Evolutionary conservation across 2,797 vertebrate species (phyloP), one percentile per base, ranked within the genome.

Genomic region (Kryptolebias ocellatus): DNA sequence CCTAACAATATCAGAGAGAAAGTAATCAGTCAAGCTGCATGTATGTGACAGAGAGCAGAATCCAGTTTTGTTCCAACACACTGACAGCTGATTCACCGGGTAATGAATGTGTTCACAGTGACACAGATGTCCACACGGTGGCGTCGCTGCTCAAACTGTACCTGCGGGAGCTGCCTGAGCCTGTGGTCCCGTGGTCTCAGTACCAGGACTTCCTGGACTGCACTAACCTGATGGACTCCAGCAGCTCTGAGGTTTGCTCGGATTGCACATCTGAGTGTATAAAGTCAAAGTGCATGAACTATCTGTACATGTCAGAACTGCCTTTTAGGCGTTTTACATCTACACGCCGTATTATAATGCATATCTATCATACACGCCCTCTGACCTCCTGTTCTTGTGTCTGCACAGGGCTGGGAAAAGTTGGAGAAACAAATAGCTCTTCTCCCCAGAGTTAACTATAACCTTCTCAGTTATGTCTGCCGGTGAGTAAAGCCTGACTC

Each of bases 101-200:
- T 24, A 24, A 56, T 15, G 16, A n/a, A 12, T 62, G 2, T 72
- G 5, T 64, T 39, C 82, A 68, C 95, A 99, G 98, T 84, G 95
- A 98, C 75, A 99, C 98, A 0, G 98, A 99, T 39, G 96, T 99
- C 70, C 98, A 99, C 94, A 99, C 98, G 0, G 98, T 99, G 90
- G 96, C 95, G 10, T 99, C 98, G 0, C 92, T 99, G 72, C 85
- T 99, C 69, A 99, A 99, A 69, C 93, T 99, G 66, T 99, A 99
- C 87, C 93, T 99, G 72, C 90, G 98, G 11, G 98, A 99, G 89
- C 95, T 99, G 11, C 98, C 98, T 0, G 94, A 98, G 80, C 98
- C 98, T 0, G 96, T 96, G 0, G 90, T 99, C 24, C 98, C 98
- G 17, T 99, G 97, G 96, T 86, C 71, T 20, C 97, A 98, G 90